Conservation (phyloP, 2,797 vertebrate genomes). For the Notolepis coatsorum region DNA sequence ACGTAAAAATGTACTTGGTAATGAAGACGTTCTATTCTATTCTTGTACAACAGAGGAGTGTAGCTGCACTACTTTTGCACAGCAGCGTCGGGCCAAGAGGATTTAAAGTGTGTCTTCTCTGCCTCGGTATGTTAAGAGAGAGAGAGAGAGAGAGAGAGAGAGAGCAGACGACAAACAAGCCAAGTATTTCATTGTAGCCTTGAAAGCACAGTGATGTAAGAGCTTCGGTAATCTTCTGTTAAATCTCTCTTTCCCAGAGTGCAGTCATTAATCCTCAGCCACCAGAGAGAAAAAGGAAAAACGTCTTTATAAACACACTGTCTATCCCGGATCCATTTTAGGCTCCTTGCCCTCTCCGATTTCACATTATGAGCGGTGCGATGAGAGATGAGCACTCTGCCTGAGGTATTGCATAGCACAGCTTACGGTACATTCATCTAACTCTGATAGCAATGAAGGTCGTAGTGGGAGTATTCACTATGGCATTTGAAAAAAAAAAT, state of each 20-base stretch:
- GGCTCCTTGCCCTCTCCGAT: conserved; percentile 16
- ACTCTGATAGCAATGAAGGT: conserved; percentile 27
- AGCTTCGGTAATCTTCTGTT: conserved; percentile 67
- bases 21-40: conserved; percentile 4
- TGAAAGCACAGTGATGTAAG: conserved; percentile 55
- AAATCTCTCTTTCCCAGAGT: conserved; percentile 63
- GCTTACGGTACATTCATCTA: conserved; percentile 19
- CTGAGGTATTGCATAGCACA: neutral
- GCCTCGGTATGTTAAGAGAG: conserved; percentile 31
- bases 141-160: too few species aligned
- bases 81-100: conserved; percentile 27
- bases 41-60: too few species aligned
- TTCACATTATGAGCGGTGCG: conserved; percentile 32
- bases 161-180: conserved; percentile 52
- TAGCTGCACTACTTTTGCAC: conserved; percentile 23
- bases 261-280: conserved; percentile 63
- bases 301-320: conserved; percentile 34
- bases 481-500: conserved; percentile 43
- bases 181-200: conserved; percentile 49
- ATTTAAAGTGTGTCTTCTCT: conserved; percentile 34
- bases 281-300: conserved; percentile 38
- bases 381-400: conserved; percentile 56
- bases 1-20: too few species aligned
- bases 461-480: conserved; percentile 29
- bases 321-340: conserved; percentile 37